Evolutionary conservation across 2,888 invertebrate species (phyloP), one percentile per base, ranked within the genome.

Genomic region (Creontiades dilutus): DNA sequence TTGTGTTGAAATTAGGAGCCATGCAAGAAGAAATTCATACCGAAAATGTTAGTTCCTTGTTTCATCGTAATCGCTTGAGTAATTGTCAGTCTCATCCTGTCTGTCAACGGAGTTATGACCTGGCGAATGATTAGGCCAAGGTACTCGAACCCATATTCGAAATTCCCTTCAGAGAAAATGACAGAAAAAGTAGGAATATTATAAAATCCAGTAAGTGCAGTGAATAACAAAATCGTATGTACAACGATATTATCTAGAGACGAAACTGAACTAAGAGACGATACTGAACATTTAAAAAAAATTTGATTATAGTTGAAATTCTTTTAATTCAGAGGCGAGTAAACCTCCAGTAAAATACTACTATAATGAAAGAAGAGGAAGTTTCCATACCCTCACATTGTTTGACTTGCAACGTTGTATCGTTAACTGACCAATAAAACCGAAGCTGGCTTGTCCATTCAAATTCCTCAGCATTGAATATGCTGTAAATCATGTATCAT

Each of bases 131-230:
- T 98, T 13, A 98, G 94, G 0, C 98, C 98, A 98, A 98, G 98
- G 93, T 98, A 98, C 93, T 98, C 98, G 93, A 98, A 98, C 5
- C 98, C 98, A 92, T 98, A 98, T 91, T 97, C 97, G 93, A 98
- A 98, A 28, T 95, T 94, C 75, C 97, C 97, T 92, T 94, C 91
- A 92, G 91, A 80, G 11, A 37, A 37, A 28, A 46, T 80, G 1
- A 28, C 3, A 19, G 7, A 75, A 75, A 75, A 75, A 75, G 7
- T 3, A 28, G 1, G 9, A 28, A 13, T 28, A 7, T 7, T 7
- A n/a, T n/a, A 7, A 37, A 37, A 37, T 37, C 7, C 37, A 37
- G 37, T 37, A 37, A 37, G 37, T 4, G 37, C 2, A 4, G 37
- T 37, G 37, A 2, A 37, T 37, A 37, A 7, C n/a, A 37, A 37